Percentiles rank a stretch among this genome's conserved stretches.
phyloP scores from a whole-genome alignment of 2,797 vertebrate species.

The Chiloscyllium punctatum region DNA sequence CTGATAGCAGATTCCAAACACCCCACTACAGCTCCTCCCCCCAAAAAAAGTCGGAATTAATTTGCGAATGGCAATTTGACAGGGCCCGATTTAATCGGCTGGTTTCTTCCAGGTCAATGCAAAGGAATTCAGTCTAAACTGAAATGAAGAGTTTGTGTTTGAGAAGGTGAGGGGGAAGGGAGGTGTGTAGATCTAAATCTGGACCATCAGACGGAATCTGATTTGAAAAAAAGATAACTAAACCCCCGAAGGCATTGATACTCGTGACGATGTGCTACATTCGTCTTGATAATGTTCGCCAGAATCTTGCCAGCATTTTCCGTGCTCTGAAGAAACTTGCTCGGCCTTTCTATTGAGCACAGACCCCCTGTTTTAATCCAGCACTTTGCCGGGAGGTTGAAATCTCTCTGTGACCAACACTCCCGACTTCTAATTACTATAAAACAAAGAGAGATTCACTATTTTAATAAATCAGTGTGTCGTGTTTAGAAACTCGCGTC shows the following conservation, averaged over 20 bases:
- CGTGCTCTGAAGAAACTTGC: background rate
- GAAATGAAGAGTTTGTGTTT: background rate
- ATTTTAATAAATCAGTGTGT: background rate
- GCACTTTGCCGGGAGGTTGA: too few species aligned
- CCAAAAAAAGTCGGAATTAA: background rate
- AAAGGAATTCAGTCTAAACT: constrained; percentile 19
- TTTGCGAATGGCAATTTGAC: background rate
- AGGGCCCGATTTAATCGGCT: background rate
- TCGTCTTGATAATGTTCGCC: background rate
- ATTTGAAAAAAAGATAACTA: background rate
- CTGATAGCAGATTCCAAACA: background rate
- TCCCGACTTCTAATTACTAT: background rate
- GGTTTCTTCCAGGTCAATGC: constrained; percentile 24
- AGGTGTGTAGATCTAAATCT: background rate
- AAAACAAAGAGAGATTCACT: background rate
- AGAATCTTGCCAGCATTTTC: background rate
- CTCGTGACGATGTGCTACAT: background rate
- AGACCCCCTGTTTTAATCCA: too few species aligned
- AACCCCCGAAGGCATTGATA: background rate
- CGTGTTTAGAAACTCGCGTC: background rate
- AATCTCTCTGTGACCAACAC: background rate
- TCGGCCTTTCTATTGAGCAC: background rate
- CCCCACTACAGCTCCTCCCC: background rate
- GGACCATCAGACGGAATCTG: background rate
- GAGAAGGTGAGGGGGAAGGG: background rate